These are phyloP conservation scores for Erannis defoliaria DNA, from an alignment of 2,888 invertebrate genomes.

Conservation along the genomic window DNA sequence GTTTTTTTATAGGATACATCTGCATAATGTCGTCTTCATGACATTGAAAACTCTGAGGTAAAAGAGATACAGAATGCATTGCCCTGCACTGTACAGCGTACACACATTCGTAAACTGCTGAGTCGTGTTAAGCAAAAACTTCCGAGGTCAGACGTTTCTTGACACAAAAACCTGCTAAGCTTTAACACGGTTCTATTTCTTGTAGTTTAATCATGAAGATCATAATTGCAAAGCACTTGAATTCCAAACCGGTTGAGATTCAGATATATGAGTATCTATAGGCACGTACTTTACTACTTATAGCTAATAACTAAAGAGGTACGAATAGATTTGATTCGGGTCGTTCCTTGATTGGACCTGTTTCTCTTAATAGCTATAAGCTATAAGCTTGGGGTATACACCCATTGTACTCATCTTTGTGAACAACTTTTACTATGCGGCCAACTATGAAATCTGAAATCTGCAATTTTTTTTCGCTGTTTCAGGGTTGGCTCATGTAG, in stretches of 20 bases:
- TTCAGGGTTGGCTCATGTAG: no score
- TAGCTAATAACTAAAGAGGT: not conserved
- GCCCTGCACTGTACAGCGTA: not conserved
- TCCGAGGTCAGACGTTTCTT: slow-evolving; percentile 31
- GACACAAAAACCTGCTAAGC: slow-evolving; percentile 36
- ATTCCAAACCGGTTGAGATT: slow-evolving; percentile 13
- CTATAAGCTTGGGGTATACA: no score
- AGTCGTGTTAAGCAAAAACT: slow-evolving; percentile 20
- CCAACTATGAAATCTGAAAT: no score
- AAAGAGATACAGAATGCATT: slow-evolving; percentile 11
- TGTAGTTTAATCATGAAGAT: slow-evolving; percentile 20
- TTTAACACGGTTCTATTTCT: slow-evolving; percentile 34
- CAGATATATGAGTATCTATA: not conserved
- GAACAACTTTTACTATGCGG: no score
- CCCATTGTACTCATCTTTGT: no score
- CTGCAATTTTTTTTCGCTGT: no score
- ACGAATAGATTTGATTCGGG: no score
- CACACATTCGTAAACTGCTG: not conserved
- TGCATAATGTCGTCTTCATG: not conserved
- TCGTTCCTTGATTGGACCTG: no score
- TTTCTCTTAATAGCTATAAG: no score
- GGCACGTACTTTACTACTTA: not conserved
- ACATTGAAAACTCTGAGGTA: slow-evolving; percentile 10
- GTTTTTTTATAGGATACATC: no score
- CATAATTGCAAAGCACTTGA: slow-evolving; percentile 15